A percentile compares a stretch with the other conserved stretches of the same genome.
Conservation (phyloP, 2,797 vertebrate genomes). For the Peromyscus melanophrys region DNA sequence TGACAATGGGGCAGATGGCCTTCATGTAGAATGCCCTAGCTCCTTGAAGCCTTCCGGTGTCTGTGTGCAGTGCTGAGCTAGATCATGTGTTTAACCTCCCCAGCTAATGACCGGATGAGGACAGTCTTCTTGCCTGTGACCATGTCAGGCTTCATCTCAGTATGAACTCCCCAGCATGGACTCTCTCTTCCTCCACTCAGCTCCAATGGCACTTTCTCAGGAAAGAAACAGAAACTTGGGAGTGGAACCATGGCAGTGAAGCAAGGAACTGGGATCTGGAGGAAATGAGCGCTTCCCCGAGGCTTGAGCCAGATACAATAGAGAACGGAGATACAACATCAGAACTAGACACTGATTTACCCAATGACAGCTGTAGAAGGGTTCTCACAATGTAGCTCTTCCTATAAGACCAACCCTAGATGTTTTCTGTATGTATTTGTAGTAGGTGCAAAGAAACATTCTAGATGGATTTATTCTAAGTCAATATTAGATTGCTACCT, state of each 20-base stretch:
- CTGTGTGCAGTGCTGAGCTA: not conserved
- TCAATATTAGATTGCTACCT: slow-evolving; percentile 15
- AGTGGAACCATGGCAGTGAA: not conserved
- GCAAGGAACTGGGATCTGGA: not conserved
- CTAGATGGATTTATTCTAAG: not conserved
- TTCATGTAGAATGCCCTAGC: not conserved
- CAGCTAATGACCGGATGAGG: slow-evolving; percentile 48
- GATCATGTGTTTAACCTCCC: slow-evolving; percentile 48
- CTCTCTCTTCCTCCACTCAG: not conserved
- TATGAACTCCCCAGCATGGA: not conserved
- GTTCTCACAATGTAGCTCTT: not conserved
- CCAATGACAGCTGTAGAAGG: not conserved
- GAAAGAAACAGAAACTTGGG: slow-evolving; percentile 24
- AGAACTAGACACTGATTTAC: not conserved
- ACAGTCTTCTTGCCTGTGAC: slow-evolving; percentile 14
- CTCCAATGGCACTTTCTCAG: not conserved
- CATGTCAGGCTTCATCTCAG: slow-evolving; percentile 36
- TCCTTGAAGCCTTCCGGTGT: slow-evolving; percentile 14
- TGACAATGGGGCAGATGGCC: not conserved
- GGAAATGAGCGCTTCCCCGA: not conserved
- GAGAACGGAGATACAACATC: not conserved
- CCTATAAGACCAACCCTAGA: not conserved
- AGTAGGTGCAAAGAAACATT: not conserved
- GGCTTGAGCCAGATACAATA: not conserved
- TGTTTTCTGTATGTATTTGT: not conserved